Base-by-base conservation (phyloP, 2,888 invertebrate species). In the Phrixothrix hirtus region DNA sequence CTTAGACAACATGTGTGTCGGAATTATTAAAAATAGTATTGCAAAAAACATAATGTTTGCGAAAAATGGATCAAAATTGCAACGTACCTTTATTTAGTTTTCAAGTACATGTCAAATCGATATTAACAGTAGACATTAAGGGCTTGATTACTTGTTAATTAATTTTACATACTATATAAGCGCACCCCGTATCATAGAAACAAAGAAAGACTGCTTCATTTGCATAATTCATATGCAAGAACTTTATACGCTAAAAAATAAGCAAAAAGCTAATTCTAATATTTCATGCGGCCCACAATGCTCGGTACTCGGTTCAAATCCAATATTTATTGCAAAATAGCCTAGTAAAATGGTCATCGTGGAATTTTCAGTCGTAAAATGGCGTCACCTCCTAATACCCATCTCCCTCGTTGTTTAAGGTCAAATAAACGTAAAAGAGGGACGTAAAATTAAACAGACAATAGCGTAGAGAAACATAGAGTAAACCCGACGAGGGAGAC, bases 251-350 rank as follows among this genome's bases (percentile, higher is more conserved):
- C n/a, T n/a, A 42, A 56, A 51, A 55, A 50, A 56, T 52, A 47
- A 43, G 31, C 36, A 44, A 38, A 50, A 55, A 55, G 36, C 50
- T 46, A 55, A 55, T 51, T 36, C 32, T 45, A 41, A 41, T 56
- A 52, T 47, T 56, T 56, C 51, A 56, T 52, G 37, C 36, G 38
- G 15, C 47, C 43, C 41, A 30, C 46, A 14, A 37, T 37, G 12
- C 26, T 32, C 31, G 21, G n/a, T n/a, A 26, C 36, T 41, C 36
- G 29, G 42, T 43, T 44, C 38, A 38, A 46, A 51, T 50, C 56
- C 47, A 34, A 51, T 51, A 56, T 56, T 56, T 56, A 56, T 56
- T 56, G 44, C 51, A 47, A 51, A 56, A 52, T 56, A 29, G 39
- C 43, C 32, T 21, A 50, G 47, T 46, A 51, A 56, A n/a, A 56